These are phyloP conservation scores for Drosophila tristis DNA, from an alignment of 1,140 invertebrate species.

Conservation along the genomic window DNA sequence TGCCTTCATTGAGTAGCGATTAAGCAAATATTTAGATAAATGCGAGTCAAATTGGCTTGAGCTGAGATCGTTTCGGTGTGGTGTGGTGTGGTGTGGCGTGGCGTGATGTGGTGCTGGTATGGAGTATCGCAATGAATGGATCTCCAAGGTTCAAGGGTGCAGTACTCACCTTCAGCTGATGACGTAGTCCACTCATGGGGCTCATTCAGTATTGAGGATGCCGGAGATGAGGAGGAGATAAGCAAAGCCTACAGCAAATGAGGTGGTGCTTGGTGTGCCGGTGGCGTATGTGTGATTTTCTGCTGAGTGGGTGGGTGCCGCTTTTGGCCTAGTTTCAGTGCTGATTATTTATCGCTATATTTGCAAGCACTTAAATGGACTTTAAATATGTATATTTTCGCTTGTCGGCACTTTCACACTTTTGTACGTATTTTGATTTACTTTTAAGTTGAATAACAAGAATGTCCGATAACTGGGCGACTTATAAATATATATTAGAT, in stretches of 20 bases:
- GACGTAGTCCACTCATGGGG: constrained; percentile 82
- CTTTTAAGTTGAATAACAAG: background rate
- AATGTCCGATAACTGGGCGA: no score
- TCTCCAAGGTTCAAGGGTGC: background rate
- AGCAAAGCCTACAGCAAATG: constrained; percentile 8
- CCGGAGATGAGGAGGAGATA: constrained; percentile 21
- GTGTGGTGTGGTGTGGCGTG: constrained; percentile 4
- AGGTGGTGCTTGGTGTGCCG: constrained; percentile 19
- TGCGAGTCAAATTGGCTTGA: constrained; percentile 30
- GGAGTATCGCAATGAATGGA: background rate
- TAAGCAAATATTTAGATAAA: constrained; percentile 75
- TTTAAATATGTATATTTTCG: constrained; percentile 12
- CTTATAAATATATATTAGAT: no score
- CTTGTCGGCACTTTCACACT: constrained; percentile 18
- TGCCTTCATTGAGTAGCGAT: constrained; percentile 50
- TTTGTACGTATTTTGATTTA: constrained; percentile 5
- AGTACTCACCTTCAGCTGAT: constrained; percentile 81
- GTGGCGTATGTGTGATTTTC: constrained; percentile 77
- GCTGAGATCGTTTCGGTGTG: constrained; percentile 16
- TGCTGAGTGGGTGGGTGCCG: constrained; percentile 20
- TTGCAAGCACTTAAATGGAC: constrained; percentile 33
- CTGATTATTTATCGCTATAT: constrained; percentile 12
- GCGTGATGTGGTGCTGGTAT: constrained; percentile 10
- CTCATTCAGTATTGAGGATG: constrained; percentile 71
- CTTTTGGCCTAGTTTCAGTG: constrained; percentile 58